phyloP scores from a whole-genome alignment of 2,113 vertebrate species.

The Peromyscus californicus region DNA sequence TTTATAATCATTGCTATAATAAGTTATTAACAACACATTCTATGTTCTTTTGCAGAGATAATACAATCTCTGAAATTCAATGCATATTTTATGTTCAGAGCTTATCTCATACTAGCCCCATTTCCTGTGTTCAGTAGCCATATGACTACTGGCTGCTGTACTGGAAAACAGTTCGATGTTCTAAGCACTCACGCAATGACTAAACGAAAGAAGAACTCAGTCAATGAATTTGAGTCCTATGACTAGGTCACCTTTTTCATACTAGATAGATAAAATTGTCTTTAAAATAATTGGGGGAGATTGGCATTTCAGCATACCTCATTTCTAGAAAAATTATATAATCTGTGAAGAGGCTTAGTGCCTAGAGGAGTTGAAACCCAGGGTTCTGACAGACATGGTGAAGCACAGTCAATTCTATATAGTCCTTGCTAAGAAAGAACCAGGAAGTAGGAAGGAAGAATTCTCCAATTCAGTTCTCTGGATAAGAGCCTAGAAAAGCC shows the following conservation, averaged over 20 bases:
- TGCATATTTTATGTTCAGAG: neutral
- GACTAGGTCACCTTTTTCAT: neutral
- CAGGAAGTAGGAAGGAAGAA: conserved; percentile 20
- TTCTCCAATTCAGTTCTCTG: neutral
- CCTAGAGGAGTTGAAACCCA: neutral
- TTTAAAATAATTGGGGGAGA: neutral
- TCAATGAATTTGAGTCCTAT: neutral
- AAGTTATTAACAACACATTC: neutral
- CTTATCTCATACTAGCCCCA: neutral
- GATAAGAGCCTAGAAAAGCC: conserved; percentile 34
- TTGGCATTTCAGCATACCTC: neutral
- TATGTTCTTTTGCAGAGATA: neutral
- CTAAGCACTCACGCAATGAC: conserved; percentile 11
- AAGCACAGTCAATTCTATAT: neutral
- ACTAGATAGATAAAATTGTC: conserved; percentile 11
- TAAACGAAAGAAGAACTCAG: neutral
- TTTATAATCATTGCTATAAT: conserved; percentile 20
- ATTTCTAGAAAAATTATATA: conserved; percentile 49
- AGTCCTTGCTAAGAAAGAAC: neutral
- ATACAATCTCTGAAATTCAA: conserved; percentile 15
- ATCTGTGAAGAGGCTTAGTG: neutral
- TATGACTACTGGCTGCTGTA: neutral
- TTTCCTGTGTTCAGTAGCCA: neutral
- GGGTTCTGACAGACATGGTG: neutral
- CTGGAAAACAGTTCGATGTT: neutral